A percentile compares a stretch with the other conserved stretches of the same genome.
These are phyloP conservation scores for Elaphurus davidianus DNA, from an alignment of 2,113 vertebrate species.

Conservation along the genomic window DNA sequence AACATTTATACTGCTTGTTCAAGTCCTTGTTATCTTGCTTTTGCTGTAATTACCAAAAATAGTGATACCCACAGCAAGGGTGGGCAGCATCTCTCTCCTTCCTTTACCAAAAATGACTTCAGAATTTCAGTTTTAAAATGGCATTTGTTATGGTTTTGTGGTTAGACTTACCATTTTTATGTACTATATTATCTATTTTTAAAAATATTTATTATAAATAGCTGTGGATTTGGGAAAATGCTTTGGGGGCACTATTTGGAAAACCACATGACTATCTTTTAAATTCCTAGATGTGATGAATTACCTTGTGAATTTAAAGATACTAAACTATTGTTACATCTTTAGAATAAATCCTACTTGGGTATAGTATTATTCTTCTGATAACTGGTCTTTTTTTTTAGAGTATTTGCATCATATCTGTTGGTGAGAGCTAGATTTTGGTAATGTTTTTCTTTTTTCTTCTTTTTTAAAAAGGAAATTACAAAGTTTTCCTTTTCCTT, in stretches of 20 bases:
- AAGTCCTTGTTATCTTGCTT: not conserved
- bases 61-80: not conserved
- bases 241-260: not conserved
- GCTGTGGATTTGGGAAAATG: not conserved
- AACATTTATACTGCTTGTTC: not conserved
- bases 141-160: not conserved
- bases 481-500: not conserved
- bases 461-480: not conserved
- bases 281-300: not conserved
- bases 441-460: not conserved
- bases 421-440: not conserved
- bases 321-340: not conserved
- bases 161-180: not conserved
- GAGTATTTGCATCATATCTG: not conserved
- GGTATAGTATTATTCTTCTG: not conserved
- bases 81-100: not conserved
- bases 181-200: not conserved
- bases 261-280: not conserved
- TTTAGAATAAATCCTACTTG: not conserved
- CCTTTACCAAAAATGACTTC: not conserved
- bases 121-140: not conserved
- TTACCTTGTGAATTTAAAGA: not conserved
- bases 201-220: not conserved
- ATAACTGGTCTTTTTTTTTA: not conserved
- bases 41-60: not conserved